Conservation (phyloP, 1,140 invertebrate species). For the Drosophila triauraria region DNA sequence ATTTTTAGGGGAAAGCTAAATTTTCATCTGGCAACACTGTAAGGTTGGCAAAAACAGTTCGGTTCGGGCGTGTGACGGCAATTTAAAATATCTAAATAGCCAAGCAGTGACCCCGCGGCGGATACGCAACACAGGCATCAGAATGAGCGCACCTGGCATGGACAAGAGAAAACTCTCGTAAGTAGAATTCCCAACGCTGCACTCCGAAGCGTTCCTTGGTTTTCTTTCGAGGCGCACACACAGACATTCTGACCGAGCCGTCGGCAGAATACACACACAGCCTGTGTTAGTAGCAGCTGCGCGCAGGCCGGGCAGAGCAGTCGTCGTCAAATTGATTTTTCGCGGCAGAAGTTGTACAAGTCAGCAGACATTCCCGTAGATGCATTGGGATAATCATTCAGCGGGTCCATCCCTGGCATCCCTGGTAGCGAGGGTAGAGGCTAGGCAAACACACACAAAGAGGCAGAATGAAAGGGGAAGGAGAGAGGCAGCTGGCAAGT, state of each 20-base stretch:
- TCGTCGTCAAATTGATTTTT: constrained; percentile 75
- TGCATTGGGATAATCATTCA: constrained; percentile 53
- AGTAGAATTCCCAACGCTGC: constrained; percentile 72
- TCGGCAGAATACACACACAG: constrained; percentile 37
- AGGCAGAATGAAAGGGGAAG: not conserved
- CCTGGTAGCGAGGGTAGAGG: constrained; percentile 2
- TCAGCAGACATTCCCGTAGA: constrained; percentile 42
- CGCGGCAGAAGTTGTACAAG: constrained; percentile 58
- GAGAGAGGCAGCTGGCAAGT: constrained; percentile 14
- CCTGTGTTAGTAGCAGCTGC: constrained; percentile 66
- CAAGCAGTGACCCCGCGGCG: constrained; percentile 41
- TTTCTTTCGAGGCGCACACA: constrained; percentile 57
- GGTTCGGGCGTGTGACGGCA: constrained; percentile 39
- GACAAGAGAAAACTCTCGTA: constrained; percentile 87
- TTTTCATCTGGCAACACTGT: not conserved
- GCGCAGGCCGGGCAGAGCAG: constrained; percentile 68
- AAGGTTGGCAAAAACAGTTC: constrained; percentile 30
- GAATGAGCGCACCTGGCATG: constrained; percentile 85
- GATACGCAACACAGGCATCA: constrained; percentile 48
- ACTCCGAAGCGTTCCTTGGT: constrained; percentile 38
- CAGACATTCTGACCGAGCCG: constrained; percentile 34
- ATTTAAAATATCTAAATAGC: constrained; percentile 54
- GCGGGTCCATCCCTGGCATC: constrained; percentile 3
- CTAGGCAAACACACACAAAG: constrained; percentile 1
- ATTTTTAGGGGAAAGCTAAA: too few species aligned